Conservation (phyloP, 2,888 invertebrate species). For the Tenodera sinensis region DNA sequence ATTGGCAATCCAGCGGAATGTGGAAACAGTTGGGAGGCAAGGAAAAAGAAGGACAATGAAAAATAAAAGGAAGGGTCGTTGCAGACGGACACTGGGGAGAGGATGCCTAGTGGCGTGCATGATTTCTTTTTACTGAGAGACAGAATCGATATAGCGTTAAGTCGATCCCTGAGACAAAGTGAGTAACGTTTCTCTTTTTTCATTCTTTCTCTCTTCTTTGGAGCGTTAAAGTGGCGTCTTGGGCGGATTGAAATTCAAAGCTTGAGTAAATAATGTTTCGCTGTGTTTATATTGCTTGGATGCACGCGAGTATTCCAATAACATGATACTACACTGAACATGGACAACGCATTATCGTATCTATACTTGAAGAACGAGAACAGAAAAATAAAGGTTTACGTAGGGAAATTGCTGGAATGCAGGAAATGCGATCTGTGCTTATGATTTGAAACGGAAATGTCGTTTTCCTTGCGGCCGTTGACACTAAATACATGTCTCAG, state of each 20-base stretch:
- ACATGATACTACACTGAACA: background rate
- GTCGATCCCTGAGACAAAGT: background rate
- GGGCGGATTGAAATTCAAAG: background rate
- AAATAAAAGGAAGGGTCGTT: background rate
- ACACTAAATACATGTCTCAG: no score
- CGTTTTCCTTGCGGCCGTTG: no score
- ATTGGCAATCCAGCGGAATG: constrained; percentile 8
- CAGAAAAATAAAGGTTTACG: background rate
- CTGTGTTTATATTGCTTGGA: background rate
- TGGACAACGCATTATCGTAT: background rate
- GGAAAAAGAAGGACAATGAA: background rate
- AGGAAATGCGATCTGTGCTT: no score
- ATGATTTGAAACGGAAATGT: no score
- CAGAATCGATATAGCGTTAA: background rate
- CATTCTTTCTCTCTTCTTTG: background rate
- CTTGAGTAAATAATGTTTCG: background rate
- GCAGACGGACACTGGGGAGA: background rate
- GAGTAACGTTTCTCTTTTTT: background rate
- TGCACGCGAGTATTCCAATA: background rate
- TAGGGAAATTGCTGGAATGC: no score
- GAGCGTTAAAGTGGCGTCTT: background rate
- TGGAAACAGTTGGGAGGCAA: constrained; percentile 3
- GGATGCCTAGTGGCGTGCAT: background rate
- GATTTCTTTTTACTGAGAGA: background rate
- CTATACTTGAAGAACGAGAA: background rate